Conservation (phyloP, 2,113 vertebrate species). For the Salvelinus sp. region DNA sequence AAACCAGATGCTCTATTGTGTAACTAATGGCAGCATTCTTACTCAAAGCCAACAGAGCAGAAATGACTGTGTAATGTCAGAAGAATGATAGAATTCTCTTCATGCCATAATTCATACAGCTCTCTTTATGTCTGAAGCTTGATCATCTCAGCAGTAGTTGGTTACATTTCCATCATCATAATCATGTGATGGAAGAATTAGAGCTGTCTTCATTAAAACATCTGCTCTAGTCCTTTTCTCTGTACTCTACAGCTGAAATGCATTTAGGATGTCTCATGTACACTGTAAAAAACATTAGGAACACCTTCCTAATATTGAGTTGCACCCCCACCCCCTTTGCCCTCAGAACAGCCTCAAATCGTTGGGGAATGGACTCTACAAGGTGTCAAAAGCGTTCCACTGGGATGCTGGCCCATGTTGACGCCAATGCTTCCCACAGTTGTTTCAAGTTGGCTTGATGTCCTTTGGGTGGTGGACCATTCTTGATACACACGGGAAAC, state of each 20-base stretch:
- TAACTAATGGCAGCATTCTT: slow-evolving; percentile 40
- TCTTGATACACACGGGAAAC: too few species aligned
- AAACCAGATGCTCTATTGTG: slow-evolving; percentile 67
- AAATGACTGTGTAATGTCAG: slow-evolving; percentile 55
- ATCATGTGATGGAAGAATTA: slow-evolving; percentile 60
- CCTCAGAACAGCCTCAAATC: too few species aligned
- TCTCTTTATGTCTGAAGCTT: slow-evolving; percentile 57
- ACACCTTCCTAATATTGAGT: too few species aligned
- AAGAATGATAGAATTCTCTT: slow-evolving; percentile 64
- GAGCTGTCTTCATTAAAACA: slow-evolving; percentile 62
- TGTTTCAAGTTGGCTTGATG: too few species aligned
- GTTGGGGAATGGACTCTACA: too few species aligned
- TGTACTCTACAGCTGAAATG: slow-evolving; percentile 39
- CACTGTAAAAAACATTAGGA: background rate
- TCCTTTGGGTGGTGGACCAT: too few species aligned
- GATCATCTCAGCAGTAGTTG: slow-evolving; percentile 65
- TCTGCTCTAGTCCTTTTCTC: slow-evolving; percentile 36
- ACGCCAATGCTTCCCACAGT: too few species aligned
- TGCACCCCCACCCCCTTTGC: too few species aligned
- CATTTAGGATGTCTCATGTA: slow-evolving; percentile 13
- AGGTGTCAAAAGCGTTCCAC: too few species aligned
- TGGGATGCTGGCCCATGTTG: too few species aligned
- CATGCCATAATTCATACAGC: slow-evolving; percentile 55
- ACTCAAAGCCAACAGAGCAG: slow-evolving; percentile 54
- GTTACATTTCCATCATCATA: slow-evolving; percentile 63